phyloP scores from a whole-genome alignment of 2,888 invertebrate genomes.

The Eledona agricola region DNA sequence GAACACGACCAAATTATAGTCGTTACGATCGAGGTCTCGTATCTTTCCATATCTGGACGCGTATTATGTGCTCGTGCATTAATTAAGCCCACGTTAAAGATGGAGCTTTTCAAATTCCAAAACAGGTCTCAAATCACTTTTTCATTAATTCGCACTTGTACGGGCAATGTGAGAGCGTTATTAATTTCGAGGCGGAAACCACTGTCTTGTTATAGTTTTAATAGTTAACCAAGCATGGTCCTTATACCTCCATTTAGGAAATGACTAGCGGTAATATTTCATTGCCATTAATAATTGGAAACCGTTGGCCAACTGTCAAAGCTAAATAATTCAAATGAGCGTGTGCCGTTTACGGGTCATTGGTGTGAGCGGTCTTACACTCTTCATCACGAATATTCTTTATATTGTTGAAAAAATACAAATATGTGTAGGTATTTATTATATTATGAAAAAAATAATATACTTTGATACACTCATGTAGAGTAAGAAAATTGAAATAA shows the following conservation, averaged over 20 bases:
- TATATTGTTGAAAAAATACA: too few relatives aligned
- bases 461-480: too few relatives aligned
- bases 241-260: conserved; percentile 44
- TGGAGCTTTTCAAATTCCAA: background rate
- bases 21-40: conserved; percentile 15
- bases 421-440: too few relatives aligned
- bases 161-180: conserved; percentile 14
- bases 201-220: conserved; percentile 39
- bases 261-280: conserved; percentile 45
- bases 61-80: conserved; percentile 9
- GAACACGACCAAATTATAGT: conserved; percentile 21
- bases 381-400: too few relatives aligned
- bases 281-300: conserved; percentile 42
- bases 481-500: too few relatives aligned
- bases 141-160: conserved; percentile 19
- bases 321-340: conserved; percentile 22
- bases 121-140: conserved; percentile 13
- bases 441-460: too few relatives aligned
- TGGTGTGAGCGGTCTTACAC: too few relatives aligned
- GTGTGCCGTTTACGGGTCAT: conserved; percentile 18
- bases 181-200: conserved; percentile 40
- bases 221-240: conserved; percentile 38
- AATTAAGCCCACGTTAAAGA: too few relatives aligned
- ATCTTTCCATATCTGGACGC: conserved; percentile 10
- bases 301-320: conserved; percentile 42